Evolutionary conservation across 1,140 invertebrate species (phyloP).

Genomic region (Penaeus japonicus): DNA sequence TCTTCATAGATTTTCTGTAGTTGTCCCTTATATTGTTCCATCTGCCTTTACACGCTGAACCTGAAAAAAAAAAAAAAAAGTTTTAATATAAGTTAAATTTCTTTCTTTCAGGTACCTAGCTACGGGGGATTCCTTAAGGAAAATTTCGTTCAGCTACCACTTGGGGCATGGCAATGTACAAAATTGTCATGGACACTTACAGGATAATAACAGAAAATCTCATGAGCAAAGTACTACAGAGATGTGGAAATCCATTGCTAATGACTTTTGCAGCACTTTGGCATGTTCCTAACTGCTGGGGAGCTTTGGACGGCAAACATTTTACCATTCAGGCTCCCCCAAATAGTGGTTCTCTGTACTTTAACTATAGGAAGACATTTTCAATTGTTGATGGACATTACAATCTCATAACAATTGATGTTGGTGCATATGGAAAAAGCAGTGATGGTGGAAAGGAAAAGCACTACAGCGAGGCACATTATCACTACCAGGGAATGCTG

Average conservation of each 20-base stretch:
- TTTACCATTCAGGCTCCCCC: not conserved
- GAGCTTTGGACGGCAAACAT: not conserved
- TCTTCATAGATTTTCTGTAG: conserved; percentile 28
- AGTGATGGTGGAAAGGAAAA: conserved; percentile 21
- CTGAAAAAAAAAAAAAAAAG: too few relatives aligned
- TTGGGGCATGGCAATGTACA: conserved; percentile 7
- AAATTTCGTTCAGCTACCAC: conserved; percentile 28
- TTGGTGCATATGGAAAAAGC: conserved; percentile 2
- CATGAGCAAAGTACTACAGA: not conserved
- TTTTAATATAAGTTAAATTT: not conserved
- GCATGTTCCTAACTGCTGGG: not conserved
- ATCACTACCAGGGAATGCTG: conserved; percentile 10
- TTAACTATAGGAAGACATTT: conserved; percentile 19
- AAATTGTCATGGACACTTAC: not conserved
- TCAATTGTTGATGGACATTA: not conserved
- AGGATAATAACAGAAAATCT: not conserved
- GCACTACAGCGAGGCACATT: conserved; percentile 19
- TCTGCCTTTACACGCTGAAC: too few relatives aligned
- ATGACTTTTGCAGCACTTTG: not conserved
- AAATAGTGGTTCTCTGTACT: conserved; percentile 10
- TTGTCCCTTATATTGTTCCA: too few relatives aligned
- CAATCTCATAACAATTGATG: not conserved
- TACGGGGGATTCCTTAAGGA: conserved; percentile 21
- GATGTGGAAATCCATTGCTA: not conserved
- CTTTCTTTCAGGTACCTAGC: conserved; percentile 20